Evolutionary conservation across 1,140 invertebrate species (phyloP).

Genomic region (Penaeus japonicus): DNA sequence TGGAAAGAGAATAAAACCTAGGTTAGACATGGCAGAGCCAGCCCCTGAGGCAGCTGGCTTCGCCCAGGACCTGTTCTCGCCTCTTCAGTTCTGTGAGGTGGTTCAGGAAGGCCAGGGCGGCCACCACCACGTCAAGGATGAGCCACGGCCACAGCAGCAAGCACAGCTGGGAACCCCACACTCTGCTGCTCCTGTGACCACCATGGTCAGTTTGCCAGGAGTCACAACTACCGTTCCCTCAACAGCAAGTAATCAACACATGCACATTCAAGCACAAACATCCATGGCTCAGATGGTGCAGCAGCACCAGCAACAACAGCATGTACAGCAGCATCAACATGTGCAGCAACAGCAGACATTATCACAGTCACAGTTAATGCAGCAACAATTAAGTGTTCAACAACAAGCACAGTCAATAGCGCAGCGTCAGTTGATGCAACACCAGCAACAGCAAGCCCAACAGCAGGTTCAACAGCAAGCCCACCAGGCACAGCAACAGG

Average conservation of each 20-base stretch:
- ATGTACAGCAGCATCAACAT: conserved; percentile 29
- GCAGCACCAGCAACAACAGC: neutral
- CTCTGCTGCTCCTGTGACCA: neutral
- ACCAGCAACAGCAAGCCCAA: conserved; percentile 10
- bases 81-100: conserved; percentile 51
- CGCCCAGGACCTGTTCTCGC: conserved; percentile 47
- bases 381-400: neutral
- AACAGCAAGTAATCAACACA: neutral
- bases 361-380: neutral
- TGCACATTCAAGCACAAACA: conserved; percentile 28
- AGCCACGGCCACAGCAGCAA: neutral
- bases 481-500: conserved; percentile 12
- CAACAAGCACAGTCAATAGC: neutral
- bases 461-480: conserved; percentile 4
- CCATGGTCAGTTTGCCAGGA: conserved; percentile 24
- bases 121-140: conserved; percentile 29
- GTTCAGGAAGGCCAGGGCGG: conserved; percentile 37
- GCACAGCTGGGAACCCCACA: neutral
- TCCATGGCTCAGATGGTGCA: conserved; percentile 27
- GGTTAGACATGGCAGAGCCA: conserved; percentile 32
- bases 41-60: conserved; percentile 33
- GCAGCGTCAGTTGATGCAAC: neutral
- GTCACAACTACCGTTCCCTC: neutral
- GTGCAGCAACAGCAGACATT: neutral
- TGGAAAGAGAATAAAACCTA: neutral